These are phyloP conservation scores for Linyphia triangularis DNA, from an alignment of 2,888 invertebrate species.

Conservation along the genomic window DNA sequence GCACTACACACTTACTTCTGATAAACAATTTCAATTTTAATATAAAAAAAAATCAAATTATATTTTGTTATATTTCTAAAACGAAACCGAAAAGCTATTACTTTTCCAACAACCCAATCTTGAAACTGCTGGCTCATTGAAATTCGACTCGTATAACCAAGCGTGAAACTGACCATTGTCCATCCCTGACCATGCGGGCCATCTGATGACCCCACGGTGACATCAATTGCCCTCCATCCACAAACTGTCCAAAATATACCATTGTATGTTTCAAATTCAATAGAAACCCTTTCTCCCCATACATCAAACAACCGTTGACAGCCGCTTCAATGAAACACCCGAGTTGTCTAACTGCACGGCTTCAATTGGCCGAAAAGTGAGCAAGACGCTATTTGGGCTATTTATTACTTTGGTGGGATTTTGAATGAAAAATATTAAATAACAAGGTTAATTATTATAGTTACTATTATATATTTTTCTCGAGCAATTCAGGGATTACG, in stretches of 20 bases:
- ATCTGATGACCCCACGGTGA: constrained; percentile 21
- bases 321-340: background rate
- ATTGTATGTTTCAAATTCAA: constrained; percentile 1
- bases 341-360: background rate
- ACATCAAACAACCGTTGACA: constrained; percentile 35
- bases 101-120: background rate
- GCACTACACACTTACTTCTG: no score
- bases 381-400: no score
- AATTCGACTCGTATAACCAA: constrained; percentile 21
- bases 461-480: no score
- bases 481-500: no score
- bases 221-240: constrained; percentile 35
- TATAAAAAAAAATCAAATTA: no score
- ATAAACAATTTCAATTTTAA: no score
- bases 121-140: background rate
- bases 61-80: no score
- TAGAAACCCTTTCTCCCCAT: constrained; percentile 12
- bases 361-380: background rate
- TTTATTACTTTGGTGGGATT: no score
- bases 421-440: no score
- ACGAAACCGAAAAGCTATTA: no score
- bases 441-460: no score
- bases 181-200: background rate
- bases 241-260: background rate
- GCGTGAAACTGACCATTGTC: constrained; percentile 52